phyloP scores from a whole-genome alignment of 2,888 invertebrate genomes.

The Lapara coniferarum region DNA sequence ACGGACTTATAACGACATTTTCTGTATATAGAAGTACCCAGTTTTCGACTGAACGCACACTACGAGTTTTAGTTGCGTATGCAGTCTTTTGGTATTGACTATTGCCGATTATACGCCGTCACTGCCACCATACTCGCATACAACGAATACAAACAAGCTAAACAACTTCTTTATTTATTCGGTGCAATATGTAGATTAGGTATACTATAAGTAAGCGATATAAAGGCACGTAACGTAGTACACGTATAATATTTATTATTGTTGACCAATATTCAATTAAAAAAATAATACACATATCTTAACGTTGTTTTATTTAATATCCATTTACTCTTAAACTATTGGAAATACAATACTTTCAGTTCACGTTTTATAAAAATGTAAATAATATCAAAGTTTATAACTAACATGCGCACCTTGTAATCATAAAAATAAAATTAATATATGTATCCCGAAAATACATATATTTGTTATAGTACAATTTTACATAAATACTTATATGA shows the following conservation, averaged over 20 bases:
- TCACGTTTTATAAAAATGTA: neutral
- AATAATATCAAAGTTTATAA: neutral
- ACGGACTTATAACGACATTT: no score
- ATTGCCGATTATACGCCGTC: neutral
- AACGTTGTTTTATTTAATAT: slow-evolving; percentile 8
- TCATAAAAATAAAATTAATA: neutral
- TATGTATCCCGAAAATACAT: neutral
- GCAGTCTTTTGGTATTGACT: neutral
- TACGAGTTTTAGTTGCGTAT: no score
- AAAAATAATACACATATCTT: neutral
- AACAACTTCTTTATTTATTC: slow-evolving; percentile 2
- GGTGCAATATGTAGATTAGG: slow-evolving; percentile 19
- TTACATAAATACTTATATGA: neutral
- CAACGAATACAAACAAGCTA: slow-evolving; percentile 15
- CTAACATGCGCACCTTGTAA: neutral
- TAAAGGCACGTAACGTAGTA: neutral
- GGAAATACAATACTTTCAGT: neutral
- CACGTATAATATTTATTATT: slow-evolving; percentile 7
- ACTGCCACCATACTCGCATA: neutral
- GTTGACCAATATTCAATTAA: slow-evolving; percentile 10
- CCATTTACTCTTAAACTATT: slow-evolving; percentile 2
- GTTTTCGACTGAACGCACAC: no score
- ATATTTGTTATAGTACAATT: neutral
- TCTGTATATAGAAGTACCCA: no score
- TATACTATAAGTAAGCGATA: neutral